Evolutionary conservation across 2,888 invertebrate genomes (phyloP), one percentile per base, ranked within the genome.

Genomic region (Diaperis boleti): DNA sequence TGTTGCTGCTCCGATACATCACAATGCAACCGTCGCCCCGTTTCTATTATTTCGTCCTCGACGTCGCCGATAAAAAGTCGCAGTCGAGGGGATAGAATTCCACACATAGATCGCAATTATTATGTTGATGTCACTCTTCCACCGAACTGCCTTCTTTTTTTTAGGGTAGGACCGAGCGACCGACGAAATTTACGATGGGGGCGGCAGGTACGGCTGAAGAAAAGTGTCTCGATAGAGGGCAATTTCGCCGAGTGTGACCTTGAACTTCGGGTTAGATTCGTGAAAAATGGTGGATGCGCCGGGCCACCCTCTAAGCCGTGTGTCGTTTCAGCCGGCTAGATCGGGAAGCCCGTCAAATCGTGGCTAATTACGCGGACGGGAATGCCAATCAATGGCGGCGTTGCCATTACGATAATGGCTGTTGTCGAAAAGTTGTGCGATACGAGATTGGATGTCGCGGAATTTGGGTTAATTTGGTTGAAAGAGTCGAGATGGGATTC

Each of bases 351-450:
- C n/a, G n/a, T n/a, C n/a, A n/a, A n/a, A n/a, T n/a, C n/a, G n/a
- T n/a, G n/a, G n/a, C n/a, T n/a, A n/a, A n/a, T n/a, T n/a, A n/a
- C n/a, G n/a, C n/a, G n/a, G n/a, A n/a, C n/a, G n/a, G 22, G 42
- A 42, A 42, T 42, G 42, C 42, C 42, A 42, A 42, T 42, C 42
- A 42, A 42, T 42, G 42, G 10, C 22, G 42, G 20, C 22, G 20
- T 42, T n/a, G n/a, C 42, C 22, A 18, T 42, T 42, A 42, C 5
- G 15, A 42, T 42, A 42, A 42, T 42, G 15, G 39, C 14, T 39
- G 39, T 39, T 39, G 33, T 33, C 11, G 15, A 13, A 39, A 39
- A 39, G 11, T 39, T 39, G 3, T 18, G 39, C n/a, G 18, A 39
- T 39, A 18, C 15, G 39, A 15, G 18, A 39, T 39, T 17, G 39